Evolutionary conservation across 2,888 invertebrate species (phyloP), one percentile per base, ranked within the genome.

Genomic region (Lycaena phlaeas): DNA sequence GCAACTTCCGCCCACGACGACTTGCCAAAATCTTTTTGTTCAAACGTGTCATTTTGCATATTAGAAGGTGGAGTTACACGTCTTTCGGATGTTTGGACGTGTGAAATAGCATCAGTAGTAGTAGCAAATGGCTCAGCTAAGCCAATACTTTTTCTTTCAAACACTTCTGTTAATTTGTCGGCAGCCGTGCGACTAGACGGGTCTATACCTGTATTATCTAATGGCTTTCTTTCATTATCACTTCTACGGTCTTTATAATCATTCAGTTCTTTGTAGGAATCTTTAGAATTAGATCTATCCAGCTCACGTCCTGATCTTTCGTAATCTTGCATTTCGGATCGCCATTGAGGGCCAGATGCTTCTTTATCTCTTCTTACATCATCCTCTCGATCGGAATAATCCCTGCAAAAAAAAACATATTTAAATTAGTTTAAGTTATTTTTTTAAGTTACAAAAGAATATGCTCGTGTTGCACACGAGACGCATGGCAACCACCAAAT

Each of bases 311-410:
- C 71, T 45, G 74, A 56, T 53, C 77, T 68, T 44, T 84, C 82
- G 51, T 79, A 81, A 54, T 84, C 82, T 56, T 82, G 82, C 82
- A 82, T 84, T 63, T 84, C 82, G 40, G 81, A 78, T 40, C 82
- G 68, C 82, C 82, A 84, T 44, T 81, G 82, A 40, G 74, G 79
- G 10, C 77, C 81, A 46, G 73, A 56, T 42, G 68, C 71, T 40
- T 84, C 81, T 59, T 79, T 81, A 9, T 79, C 79, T 55, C 79
- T 66, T 57, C 78, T 66, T 40, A 77, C 70, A 44, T 81, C 82
- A 60, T 84, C 82, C 57, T 84, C 82, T 28, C 82, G 75, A 45
- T 82, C 82, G 26, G 82, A 81, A 59, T 75, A 81, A 57, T 81
- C 82, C 53, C 82, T 82, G 64, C 39, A 70, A 75, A 53, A 28